A percentile compares a stretch with the other conserved stretches of the same genome.
Evolutionary conservation across 1,140 invertebrate species (phyloP).

Genomic region (Bombus superbus): DNA sequence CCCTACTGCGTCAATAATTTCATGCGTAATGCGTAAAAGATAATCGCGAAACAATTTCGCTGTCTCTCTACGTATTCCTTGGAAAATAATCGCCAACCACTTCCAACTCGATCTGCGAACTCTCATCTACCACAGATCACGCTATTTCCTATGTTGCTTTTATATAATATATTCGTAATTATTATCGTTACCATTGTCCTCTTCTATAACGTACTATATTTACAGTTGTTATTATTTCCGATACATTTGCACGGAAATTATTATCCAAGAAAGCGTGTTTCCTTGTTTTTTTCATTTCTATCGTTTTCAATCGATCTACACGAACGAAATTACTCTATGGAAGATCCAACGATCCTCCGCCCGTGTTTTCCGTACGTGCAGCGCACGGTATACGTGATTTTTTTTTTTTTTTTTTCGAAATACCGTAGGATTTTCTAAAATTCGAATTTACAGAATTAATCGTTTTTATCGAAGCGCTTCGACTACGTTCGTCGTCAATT

Average conservation of each 20-base stretch:
- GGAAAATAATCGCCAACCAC: neutral
- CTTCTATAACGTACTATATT: neutral
- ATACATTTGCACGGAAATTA: no score
- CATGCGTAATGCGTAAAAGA: neutral
- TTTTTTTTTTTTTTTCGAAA: no score
- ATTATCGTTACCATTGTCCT: neutral
- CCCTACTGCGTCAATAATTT: constrained; percentile 8
- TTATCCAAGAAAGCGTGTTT: no score
- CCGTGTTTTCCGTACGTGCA: no score
- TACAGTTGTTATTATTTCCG: no score
- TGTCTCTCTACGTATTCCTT: neutral
- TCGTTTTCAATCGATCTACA: no score
- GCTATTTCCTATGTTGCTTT: neutral
- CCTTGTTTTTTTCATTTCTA: no score
- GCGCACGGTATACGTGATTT: no score
- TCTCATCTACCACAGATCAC: neutral
- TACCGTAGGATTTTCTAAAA: neutral
- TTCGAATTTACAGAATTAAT: neutral
- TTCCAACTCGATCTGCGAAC: neutral
- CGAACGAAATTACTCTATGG: no score
- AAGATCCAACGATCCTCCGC: no score
- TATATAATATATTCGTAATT: neutral
- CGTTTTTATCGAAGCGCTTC: neutral
- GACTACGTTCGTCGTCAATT: neutral
- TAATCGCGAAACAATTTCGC: neutral